A percentile compares a stretch with the other conserved stretches of the same genome.
Evolutionary conservation across 2,888 invertebrate genomes (phyloP).

Genomic region (Hylaea fasciaria): DNA sequence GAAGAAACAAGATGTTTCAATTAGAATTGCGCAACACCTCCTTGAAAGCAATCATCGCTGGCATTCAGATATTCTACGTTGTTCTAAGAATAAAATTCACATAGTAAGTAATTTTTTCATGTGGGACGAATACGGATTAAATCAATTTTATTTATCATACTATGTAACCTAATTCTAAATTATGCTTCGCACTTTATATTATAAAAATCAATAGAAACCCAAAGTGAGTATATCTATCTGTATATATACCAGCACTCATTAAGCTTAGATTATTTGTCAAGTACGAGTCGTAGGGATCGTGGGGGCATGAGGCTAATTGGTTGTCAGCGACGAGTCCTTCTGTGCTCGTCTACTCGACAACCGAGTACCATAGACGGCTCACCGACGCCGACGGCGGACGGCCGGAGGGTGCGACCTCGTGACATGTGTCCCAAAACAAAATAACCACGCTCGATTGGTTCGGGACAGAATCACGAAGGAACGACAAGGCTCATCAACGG

Average conservation of each 20-base stretch:
- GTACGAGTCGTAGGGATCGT: slow-evolving; percentile 37
- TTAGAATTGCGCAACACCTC: background rate
- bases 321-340: slow-evolving; percentile 79
- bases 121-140: too few relatives aligned
- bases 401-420: slow-evolving; percentile 41
- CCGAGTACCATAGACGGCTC: slow-evolving; percentile 58
- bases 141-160: too few relatives aligned
- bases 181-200: too few relatives aligned
- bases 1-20: slow-evolving; percentile 41
- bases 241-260: background rate
- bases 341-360: slow-evolving; percentile 53
- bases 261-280: background rate
- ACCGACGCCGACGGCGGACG: slow-evolving; percentile 40
- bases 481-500: slow-evolving; percentile 19
- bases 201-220: too few relatives aligned
- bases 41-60: too few relatives aligned
- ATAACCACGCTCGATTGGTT: slow-evolving; percentile 59
- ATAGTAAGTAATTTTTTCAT: too few relatives aligned
- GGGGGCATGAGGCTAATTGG: slow-evolving; percentile 77
- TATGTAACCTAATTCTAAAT: too few relatives aligned
- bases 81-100: background rate
- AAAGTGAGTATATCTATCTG: background rate
- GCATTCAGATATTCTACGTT: background rate
- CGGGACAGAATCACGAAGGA: slow-evolving; percentile 35
- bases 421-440: slow-evolving; percentile 63